A percentile compares a stretch with the other conserved stretches of the same genome.
These are phyloP conservation scores for Cephalopterus ornatus DNA, from an alignment of 2,113 vertebrate species.

Conservation along the genomic window DNA sequence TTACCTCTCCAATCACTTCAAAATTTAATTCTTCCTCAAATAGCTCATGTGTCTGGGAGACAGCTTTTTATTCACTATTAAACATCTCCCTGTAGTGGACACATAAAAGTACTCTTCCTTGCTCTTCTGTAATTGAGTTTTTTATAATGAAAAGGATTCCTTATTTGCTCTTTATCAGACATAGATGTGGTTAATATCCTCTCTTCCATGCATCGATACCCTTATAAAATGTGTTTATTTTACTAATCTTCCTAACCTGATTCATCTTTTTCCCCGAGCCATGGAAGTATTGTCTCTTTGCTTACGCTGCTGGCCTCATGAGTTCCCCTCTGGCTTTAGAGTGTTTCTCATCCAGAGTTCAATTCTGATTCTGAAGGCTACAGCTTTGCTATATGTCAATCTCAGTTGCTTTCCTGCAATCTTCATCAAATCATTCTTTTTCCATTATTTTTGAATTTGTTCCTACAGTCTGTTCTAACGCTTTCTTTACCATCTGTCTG, in stretches of 20 bases:
- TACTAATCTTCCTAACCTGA: neutral
- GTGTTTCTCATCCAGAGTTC: neutral
- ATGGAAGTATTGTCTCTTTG: neutral
- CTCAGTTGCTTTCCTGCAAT: neutral
- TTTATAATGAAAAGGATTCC: neutral
- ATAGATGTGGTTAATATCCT: neutral
- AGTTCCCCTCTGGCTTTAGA: neutral
- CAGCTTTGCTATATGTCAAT: neutral
- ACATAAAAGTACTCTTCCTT: neutral
- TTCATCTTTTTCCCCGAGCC: neutral
- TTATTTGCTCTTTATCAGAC: constrained; percentile 8
- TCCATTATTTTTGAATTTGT: neutral
- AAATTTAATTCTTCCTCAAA: constrained; percentile 20
- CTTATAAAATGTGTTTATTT: constrained; percentile 1
- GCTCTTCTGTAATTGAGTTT: neutral
- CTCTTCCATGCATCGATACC: neutral
- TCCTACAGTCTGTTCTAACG: neutral
- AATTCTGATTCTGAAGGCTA: neutral
- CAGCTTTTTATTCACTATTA: neutral
- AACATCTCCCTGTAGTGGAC: neutral
- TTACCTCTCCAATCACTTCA: constrained; percentile 7
- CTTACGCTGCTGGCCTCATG: neutral
- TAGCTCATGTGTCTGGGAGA: neutral
- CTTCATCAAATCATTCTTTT: neutral
- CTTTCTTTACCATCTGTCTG: neutral